Evolutionary conservation across 2,797 vertebrate species (phyloP).

Genomic region (Pogonophryne albipinna): DNA sequence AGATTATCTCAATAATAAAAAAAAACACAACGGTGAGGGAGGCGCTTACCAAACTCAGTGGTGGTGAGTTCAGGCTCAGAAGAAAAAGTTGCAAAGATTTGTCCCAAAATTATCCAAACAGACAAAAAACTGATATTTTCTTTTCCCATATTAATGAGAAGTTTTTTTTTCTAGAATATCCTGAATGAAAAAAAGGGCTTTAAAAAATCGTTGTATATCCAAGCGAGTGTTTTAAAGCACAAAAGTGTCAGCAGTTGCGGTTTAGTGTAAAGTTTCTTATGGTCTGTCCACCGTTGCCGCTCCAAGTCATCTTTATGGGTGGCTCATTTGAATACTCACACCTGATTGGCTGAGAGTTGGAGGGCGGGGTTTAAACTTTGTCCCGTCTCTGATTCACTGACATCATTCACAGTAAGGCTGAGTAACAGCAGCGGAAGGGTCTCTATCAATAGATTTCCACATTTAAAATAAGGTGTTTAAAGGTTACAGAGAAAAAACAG

Average conservation of each 20-base stretch:
- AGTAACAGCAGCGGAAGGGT: neutral
- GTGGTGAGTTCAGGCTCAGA: slow-evolving; percentile 62
- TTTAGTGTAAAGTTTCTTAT: slow-evolving; percentile 58
- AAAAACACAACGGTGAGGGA: too few relatives aligned
- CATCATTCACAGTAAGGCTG: slow-evolving; percentile 45
- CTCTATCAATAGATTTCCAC: neutral
- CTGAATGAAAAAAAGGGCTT: slow-evolving; percentile 22
- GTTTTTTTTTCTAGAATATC: slow-evolving; percentile 19
- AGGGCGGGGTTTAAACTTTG: slow-evolving; percentile 65
- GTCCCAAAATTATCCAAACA: slow-evolving; percentile 79
- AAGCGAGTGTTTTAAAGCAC: slow-evolving; percentile 8
- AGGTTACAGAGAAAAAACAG: neutral
- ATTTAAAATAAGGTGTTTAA: too few relatives aligned
- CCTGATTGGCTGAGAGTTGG: slow-evolving; percentile 76
- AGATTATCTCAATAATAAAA: neutral
- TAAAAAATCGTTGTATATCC: slow-evolving; percentile 52
- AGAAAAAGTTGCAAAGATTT: slow-evolving; percentile 73
- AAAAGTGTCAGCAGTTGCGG: slow-evolving; percentile 29
- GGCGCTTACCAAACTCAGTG: slow-evolving; percentile 75
- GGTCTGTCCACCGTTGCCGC: slow-evolving; percentile 76
- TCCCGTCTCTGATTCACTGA: slow-evolving; percentile 26
- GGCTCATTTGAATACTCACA: slow-evolving; percentile 77
- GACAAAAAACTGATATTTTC: slow-evolving; percentile 70
- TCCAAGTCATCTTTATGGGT: slow-evolving; percentile 81
- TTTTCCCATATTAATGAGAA: slow-evolving; percentile 82